A percentile compares a stretch with the other conserved stretches of the same genome.
Evolutionary conservation across 1,140 invertebrate genomes (phyloP).

Genomic region (Lamellibrachia luymesi): DNA sequence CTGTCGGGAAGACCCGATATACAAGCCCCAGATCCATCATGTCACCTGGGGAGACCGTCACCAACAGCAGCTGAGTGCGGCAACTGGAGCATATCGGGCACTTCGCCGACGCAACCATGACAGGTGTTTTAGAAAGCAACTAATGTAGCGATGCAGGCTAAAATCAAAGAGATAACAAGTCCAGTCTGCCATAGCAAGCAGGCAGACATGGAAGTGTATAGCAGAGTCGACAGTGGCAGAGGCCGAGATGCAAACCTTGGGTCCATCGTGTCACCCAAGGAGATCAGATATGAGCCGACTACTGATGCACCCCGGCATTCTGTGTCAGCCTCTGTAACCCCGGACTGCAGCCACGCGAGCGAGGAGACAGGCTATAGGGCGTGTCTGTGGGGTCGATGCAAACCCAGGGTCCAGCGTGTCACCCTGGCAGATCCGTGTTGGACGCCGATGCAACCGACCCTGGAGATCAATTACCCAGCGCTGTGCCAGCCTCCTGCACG

Average conservation of each 20-base stretch:
- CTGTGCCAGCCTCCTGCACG: background rate
- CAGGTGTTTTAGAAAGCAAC: background rate
- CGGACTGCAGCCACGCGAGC: background rate
- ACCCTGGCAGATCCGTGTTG: background rate
- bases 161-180: background rate
- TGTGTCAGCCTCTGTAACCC: background rate
- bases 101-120: background rate
- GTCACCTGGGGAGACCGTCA: constrained; percentile 27
- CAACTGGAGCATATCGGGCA: background rate
- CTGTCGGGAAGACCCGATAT: background rate
- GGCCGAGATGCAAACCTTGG: constrained; percentile 28
- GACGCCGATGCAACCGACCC: background rate
- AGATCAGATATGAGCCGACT: background rate
- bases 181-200: background rate
- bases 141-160: background rate
- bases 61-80: background rate
- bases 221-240: background rate
- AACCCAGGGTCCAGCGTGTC: background rate
- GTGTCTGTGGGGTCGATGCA: no score
- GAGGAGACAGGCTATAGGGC: background rate
- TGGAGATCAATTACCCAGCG: background rate
- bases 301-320: background rate
- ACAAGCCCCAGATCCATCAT: constrained; percentile 32
- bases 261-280: constrained; percentile 33
- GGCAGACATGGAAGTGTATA: background rate